Percentiles rank a stretch among this genome's conserved stretches.
Evolutionary conservation across 2,888 invertebrate genomes (phyloP).

Genomic region (Drosophila melanosoma): DNA sequence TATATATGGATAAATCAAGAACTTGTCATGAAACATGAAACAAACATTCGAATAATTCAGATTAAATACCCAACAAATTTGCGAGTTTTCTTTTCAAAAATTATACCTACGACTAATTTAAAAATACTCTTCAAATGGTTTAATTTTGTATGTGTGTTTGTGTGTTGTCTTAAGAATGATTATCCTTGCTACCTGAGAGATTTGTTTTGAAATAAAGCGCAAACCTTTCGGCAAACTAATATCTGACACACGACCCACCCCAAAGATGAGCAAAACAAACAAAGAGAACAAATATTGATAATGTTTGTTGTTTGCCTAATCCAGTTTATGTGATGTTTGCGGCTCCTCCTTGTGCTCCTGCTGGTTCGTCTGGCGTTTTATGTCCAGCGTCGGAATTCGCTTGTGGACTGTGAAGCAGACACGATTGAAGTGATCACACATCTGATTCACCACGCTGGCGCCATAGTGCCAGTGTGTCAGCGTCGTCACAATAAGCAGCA

Average conservation of each 20-base stretch:
- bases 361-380: not conserved
- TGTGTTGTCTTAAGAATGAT: slow-evolving; percentile 20
- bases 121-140: slow-evolving; percentile 16
- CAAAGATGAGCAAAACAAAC: slow-evolving; percentile 8
- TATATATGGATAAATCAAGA: not conserved
- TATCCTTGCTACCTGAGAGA: slow-evolving; percentile 38
- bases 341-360: slow-evolving; percentile 14
- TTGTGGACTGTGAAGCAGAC: slow-evolving; percentile 88
- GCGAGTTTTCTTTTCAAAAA: slow-evolving; percentile 5
- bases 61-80: slow-evolving; percentile 20
- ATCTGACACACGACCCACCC: not conserved
- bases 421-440: slow-evolving; percentile 97
- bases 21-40: slow-evolving; percentile 14
- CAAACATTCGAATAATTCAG: slow-evolving; percentile 18
- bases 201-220: slow-evolving; percentile 9
- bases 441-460: slow-evolving; percentile 96
- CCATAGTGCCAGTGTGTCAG: slow-evolving; percentile 96
- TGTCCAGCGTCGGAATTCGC: slow-evolving; percentile 29
- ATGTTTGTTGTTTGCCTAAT: slow-evolving; percentile 5
- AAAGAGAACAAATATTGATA: slow-evolving; percentile 1
- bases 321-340: slow-evolving; percentile 23
- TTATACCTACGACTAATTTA: slow-evolving; percentile 2
- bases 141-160: slow-evolving; percentile 11
- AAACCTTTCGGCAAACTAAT: not conserved
- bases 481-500: slow-evolving; percentile 89